These are phyloP conservation scores for Magallana gigas DNA, from an alignment of 1,140 invertebrate species.

Conservation along the genomic window DNA sequence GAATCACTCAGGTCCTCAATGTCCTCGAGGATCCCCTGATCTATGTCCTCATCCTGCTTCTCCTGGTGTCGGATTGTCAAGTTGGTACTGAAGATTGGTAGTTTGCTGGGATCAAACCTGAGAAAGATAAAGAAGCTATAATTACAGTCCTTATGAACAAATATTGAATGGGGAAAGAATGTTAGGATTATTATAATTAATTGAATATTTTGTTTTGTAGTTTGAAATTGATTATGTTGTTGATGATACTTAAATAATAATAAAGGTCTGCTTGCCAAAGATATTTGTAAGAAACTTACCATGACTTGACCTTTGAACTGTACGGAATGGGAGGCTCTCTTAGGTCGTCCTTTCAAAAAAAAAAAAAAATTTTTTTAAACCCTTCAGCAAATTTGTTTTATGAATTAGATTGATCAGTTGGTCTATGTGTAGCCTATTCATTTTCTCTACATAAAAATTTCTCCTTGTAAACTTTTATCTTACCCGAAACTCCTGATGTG, in stretches of 20 bases:
- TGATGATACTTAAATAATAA: neutral
- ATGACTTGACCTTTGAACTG: conserved; percentile 30
- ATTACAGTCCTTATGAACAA: too few relatives aligned
- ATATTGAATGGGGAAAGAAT: too few relatives aligned
- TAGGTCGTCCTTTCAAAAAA: conserved; percentile 25
- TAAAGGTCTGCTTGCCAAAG: too few relatives aligned
- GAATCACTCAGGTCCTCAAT: conserved; percentile 38
- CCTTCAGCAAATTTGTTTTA: too few relatives aligned
- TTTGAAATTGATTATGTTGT: too few relatives aligned
- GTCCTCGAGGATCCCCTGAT: conserved; percentile 38
- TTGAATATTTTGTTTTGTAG: too few relatives aligned
- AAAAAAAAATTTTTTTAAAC: neutral
- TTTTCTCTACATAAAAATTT: too few relatives aligned
- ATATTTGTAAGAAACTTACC: neutral
- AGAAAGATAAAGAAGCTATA: neutral
- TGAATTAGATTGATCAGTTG: too few relatives aligned
- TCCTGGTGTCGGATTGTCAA: conserved; percentile 39
- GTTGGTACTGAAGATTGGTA: conserved; percentile 44
- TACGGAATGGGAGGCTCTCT: conserved; percentile 21
- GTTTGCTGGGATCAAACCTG: conserved; percentile 44
- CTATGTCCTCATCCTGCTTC: neutral
- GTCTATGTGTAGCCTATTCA: too few relatives aligned
- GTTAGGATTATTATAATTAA: too few relatives aligned
- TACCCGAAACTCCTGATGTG: conserved; percentile 35
- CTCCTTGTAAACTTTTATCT: neutral